These are phyloP conservation scores for Drosophila kanekoi DNA, from an alignment of 2,888 invertebrate genomes.

Conservation along the genomic window DNA sequence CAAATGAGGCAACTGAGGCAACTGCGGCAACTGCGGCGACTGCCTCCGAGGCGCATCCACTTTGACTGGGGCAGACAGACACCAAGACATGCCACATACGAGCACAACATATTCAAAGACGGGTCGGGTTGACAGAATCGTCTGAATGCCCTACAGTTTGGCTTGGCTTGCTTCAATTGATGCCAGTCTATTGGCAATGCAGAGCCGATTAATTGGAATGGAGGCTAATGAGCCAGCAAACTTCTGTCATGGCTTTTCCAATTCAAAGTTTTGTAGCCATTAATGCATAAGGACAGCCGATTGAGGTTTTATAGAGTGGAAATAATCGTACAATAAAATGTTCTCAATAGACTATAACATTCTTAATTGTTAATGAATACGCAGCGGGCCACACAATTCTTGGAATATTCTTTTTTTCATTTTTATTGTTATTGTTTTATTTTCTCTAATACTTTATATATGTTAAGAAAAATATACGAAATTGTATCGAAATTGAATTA, in stretches of 20 bases:
- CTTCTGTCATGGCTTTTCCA: conserved; percentile 36
- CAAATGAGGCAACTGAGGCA: conserved; percentile 28
- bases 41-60: conserved; percentile 45
- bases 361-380: conserved; percentile 8
- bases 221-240: conserved; percentile 58
- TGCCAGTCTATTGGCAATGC: conserved; percentile 48
- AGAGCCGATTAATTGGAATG: conserved; percentile 54
- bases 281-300: conserved; percentile 35
- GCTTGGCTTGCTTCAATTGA: conserved; percentile 62
- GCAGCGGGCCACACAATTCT: conserved; percentile 4
- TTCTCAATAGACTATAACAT: neutral
- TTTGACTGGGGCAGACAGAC: conserved; percentile 41
- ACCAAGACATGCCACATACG: conserved; percentile 30
- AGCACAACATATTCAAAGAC: conserved; percentile 2
- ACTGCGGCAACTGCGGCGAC: conserved; percentile 37
- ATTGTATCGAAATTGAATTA: too few relatives aligned
- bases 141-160: conserved; percentile 38
- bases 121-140: conserved; percentile 30
- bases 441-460: neutral
- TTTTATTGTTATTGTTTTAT: neutral
- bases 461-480: neutral
- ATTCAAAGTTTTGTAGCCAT: conserved; percentile 36
- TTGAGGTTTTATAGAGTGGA: conserved; percentile 26
- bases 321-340: conserved; percentile 20
- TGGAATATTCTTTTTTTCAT: conserved; percentile 1